Evolutionary conservation across 2,797 vertebrate genomes (phyloP).

Genomic region (Oreochromis mossambicus): DNA sequence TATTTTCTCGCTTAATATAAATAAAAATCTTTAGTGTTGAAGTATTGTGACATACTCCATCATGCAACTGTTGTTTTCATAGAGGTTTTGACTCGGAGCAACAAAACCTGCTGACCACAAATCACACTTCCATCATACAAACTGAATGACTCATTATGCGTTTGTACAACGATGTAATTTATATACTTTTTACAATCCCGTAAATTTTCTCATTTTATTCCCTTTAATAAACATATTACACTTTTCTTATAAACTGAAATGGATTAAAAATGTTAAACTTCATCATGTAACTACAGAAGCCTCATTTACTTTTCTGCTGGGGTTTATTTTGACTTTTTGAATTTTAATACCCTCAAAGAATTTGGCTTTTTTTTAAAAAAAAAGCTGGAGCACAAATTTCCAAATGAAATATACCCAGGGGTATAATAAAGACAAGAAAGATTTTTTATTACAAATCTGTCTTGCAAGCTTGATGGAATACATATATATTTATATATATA

Average conservation of each 20-base stretch:
- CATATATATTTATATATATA: not conserved
- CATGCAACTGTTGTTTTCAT: not conserved
- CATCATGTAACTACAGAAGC: not conserved
- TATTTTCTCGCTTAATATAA: not conserved
- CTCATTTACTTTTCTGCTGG: not conserved
- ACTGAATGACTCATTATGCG: rapidly evolving
- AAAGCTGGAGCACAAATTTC: not conserved
- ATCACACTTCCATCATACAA: not conserved
- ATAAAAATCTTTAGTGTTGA: not conserved
- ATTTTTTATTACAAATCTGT: not conserved
- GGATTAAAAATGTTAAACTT: not conserved
- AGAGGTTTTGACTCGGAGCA: not conserved
- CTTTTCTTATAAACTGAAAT: not conserved
- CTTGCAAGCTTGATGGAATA: not conserved
- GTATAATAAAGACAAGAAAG: not conserved
- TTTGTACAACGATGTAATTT: not conserved
- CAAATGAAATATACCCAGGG: not conserved
- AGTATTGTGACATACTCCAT: not conserved
- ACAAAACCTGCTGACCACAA: not conserved
- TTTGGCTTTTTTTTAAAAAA: not conserved
- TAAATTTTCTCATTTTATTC: not conserved
- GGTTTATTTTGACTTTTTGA: not conserved
- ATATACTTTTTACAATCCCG: not conserved
- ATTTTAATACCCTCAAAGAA: not conserved
- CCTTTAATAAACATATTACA: not conserved